Evolutionary conservation across 2,888 invertebrate genomes (phyloP), one percentile per base, ranked within the genome.

Genomic region (Pocota personata): DNA sequence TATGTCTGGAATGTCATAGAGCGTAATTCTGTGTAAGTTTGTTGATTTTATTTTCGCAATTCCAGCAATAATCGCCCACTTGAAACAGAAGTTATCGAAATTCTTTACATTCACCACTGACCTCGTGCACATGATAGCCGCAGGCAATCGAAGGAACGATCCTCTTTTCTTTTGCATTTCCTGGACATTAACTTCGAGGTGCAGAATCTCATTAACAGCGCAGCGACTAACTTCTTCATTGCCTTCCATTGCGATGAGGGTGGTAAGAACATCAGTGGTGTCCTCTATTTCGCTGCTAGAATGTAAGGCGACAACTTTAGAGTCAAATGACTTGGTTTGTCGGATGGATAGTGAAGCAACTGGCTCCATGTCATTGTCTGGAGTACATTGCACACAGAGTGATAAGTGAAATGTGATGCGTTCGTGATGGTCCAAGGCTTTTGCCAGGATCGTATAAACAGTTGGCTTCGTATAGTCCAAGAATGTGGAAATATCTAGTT

Each of bases 41-140:
- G 58, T 6, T 7, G 21, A 10, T 8, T 12, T 58, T n/a, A 14
- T 12, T 1, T 58, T 37, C 12, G 58, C 2, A 0, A 60, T 12
- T 6, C 30, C 19, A 8, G 7, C 14, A 21, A 60, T 40, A 12
- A 60, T 10, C 1, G 58, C 35, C 58, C 58, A 60, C 24, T 60
- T 60, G 24, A 60, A 60, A 40, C 58, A 60, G 4, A 40, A 60
- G 14, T 60, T 40, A 30, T 60, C 58, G 14, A 24, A 60, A 16
- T 60, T 60, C 2, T 40, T 21, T 14, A 60, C 27, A 14, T 60
- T 60, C 12, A 60, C n/a, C 5, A 60, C 58, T 2, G 35, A 16
- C 19, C 57, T 35, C 6, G 57, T 16, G 2, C 1, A 14, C 6
- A 2, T 12, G 0, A 60, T 60, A 21, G 40, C 32, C 4, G 8